These are phyloP conservation scores for Nerophis lumbriciformis DNA, from an alignment of 2,113 vertebrate genomes.

Conservation along the genomic window DNA sequence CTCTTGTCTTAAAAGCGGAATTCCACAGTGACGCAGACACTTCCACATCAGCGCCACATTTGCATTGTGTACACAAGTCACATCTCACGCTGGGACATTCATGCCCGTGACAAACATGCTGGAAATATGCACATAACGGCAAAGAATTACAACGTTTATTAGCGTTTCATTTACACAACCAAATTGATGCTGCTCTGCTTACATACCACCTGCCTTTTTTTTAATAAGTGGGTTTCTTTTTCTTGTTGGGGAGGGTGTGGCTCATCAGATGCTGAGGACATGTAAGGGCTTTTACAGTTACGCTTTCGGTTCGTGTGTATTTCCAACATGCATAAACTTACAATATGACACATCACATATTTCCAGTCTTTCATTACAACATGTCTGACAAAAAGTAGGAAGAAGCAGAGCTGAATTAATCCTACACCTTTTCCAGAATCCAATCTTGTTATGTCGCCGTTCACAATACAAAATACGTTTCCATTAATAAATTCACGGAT, in stretches of 20 bases:
- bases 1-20: background rate
- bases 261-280: background rate
- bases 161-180: slow-evolving; percentile 10
- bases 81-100: slow-evolving; percentile 7
- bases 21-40: slow-evolving; percentile 7
- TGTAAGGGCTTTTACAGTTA: slow-evolving; percentile 1
- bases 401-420: too few species aligned
- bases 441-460: too few species aligned
- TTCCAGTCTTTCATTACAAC: too few species aligned
- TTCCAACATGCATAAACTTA: too few species aligned
- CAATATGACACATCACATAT: too few species aligned
- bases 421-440: too few species aligned
- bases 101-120: slow-evolving; percentile 8
- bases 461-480: too few species aligned
- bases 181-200: background rate
- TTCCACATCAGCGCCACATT: slow-evolving; percentile 55
- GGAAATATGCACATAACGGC: slow-evolving; percentile 14
- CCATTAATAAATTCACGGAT: too few species aligned
- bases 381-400: too few species aligned
- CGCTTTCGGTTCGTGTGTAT: too few species aligned
- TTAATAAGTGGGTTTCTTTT: slow-evolving; percentile 1
- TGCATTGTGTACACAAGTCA: slow-evolving; percentile 31
- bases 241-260: background rate
- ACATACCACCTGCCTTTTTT: slow-evolving; percentile 1
- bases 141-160: slow-evolving; percentile 17